Evolutionary conservation across 2,888 invertebrate species (phyloP).

Genomic region (Microctonus brassicae): DNA sequence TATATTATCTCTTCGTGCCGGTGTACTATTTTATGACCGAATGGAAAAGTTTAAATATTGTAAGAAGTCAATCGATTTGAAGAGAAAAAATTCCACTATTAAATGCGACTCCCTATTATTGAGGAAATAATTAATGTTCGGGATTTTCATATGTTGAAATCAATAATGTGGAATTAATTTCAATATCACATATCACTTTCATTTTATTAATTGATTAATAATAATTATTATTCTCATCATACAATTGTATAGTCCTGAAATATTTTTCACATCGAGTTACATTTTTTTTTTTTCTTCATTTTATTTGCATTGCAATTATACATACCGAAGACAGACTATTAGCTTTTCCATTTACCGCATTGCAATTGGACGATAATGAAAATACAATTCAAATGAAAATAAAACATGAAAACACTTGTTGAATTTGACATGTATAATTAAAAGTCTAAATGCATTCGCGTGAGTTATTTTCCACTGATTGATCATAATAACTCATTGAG

Average conservation of each 20-base stretch:
- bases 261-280: background rate
- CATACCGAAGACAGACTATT: too few species aligned
- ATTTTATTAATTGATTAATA: background rate
- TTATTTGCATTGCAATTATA: too few species aligned
- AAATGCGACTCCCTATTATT: background rate
- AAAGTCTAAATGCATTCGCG: too few species aligned
- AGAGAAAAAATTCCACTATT: background rate
- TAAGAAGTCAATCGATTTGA: background rate
- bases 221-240: background rate
- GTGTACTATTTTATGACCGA: background rate
- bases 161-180: background rate
- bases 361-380: too few species aligned
- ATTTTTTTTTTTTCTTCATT: background rate
- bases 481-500: too few species aligned
- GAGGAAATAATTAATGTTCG: background rate
- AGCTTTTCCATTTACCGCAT: too few species aligned
- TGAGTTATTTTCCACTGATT: too few species aligned
- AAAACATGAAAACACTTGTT: too few species aligned
- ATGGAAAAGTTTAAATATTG: background rate
- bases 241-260: background rate
- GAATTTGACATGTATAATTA: too few species aligned
- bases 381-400: too few species aligned
- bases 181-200: background rate
- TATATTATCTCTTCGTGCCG: background rate
- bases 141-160: background rate